Conservation (phyloP, 30 jellyfish, hydroid and myxozoan species). For the Nemopilema nomurai region DNA sequence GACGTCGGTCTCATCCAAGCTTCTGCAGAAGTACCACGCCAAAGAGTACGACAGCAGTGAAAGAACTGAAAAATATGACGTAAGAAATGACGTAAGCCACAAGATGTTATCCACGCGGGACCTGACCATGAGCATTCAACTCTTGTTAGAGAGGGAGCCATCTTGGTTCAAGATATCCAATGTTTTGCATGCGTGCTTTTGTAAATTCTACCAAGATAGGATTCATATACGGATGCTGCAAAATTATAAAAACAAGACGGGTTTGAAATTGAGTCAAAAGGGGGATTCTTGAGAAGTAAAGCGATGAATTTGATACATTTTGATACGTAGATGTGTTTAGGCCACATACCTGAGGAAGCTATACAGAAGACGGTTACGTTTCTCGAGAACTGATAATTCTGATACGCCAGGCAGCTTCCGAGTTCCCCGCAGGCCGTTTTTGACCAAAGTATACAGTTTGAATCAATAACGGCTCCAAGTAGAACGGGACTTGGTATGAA, state of each 20-base stretch:
- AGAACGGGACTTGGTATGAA: slow-evolving; percentile 97
- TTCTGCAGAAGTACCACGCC: slow-evolving; percentile 40
- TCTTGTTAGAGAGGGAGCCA: too few relatives aligned
- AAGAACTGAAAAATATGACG: slow-evolving; percentile 1
- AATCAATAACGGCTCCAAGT: slow-evolving; percentile 79
- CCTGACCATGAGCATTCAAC: too few relatives aligned
- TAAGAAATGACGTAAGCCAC: background rate
- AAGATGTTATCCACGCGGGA: too few relatives aligned
- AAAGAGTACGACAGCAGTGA: slow-evolving; percentile 14
- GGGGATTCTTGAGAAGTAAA: too few relatives aligned
- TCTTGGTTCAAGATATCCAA: too few relatives aligned
- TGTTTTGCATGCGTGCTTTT: too few relatives aligned
- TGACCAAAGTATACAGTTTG: slow-evolving; percentile 82
- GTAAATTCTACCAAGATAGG: too few relatives aligned
- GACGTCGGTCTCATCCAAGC: background rate
- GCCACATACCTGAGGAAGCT: slow-evolving; percentile 23
- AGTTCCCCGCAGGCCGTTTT: slow-evolving; percentile 63
- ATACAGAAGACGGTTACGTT: slow-evolving; percentile 27
- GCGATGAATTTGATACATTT: too few relatives aligned
- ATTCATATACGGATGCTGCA: too few relatives aligned
- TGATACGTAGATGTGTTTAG: background rate
- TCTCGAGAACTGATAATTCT: slow-evolving; percentile 29
- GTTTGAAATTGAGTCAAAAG: too few relatives aligned
- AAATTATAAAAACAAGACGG: too few relatives aligned
- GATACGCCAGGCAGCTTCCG: slow-evolving; percentile 71